These are phyloP conservation scores for Heliconius ethilla DNA, from an alignment of 2,888 invertebrate species.

Conservation along the genomic window DNA sequence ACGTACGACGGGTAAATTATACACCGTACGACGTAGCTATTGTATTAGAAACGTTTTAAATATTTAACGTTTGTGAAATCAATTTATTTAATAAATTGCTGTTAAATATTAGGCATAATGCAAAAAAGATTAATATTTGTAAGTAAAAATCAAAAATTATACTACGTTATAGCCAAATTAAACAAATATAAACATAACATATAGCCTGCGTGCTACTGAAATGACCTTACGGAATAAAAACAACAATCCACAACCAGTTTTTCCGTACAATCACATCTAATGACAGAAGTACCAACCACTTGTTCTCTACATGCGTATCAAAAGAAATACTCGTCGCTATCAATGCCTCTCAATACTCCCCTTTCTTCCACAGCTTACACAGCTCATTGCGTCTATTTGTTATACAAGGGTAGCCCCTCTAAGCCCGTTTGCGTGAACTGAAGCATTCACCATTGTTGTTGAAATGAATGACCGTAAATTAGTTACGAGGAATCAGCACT, in stretches of 20 bases:
- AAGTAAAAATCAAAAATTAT: too few species aligned
- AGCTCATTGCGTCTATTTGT: slow-evolving; percentile 56
- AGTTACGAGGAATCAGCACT: slow-evolving; percentile 48
- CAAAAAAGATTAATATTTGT: too few species aligned
- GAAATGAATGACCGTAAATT: slow-evolving; percentile 56
- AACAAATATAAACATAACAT: background rate
- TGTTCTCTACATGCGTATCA: slow-evolving; percentile 3
- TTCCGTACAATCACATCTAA: background rate
- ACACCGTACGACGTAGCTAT: background rate
- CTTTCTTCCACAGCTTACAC: slow-evolving; percentile 47
- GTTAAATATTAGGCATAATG: too few species aligned
- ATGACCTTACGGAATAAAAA: background rate
- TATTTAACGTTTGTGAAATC: background rate
- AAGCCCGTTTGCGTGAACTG: slow-evolving; percentile 57
- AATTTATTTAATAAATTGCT: too few species aligned
- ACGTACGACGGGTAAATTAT: slow-evolving; percentile 16
- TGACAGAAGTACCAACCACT: slow-evolving; percentile 4
- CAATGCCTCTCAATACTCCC: slow-evolving; percentile 33
- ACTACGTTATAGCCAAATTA: too few species aligned
- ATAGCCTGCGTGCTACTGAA: background rate
- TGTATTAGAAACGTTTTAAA: background rate
- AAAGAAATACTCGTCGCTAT: slow-evolving; percentile 25
- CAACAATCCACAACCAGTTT: background rate
- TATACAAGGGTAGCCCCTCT: slow-evolving; percentile 55
- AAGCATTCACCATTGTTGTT: slow-evolving; percentile 56